Evolutionary conservation across 2,888 invertebrate genomes (phyloP).

Genomic region (Eupithecia subumbrata): DNA sequence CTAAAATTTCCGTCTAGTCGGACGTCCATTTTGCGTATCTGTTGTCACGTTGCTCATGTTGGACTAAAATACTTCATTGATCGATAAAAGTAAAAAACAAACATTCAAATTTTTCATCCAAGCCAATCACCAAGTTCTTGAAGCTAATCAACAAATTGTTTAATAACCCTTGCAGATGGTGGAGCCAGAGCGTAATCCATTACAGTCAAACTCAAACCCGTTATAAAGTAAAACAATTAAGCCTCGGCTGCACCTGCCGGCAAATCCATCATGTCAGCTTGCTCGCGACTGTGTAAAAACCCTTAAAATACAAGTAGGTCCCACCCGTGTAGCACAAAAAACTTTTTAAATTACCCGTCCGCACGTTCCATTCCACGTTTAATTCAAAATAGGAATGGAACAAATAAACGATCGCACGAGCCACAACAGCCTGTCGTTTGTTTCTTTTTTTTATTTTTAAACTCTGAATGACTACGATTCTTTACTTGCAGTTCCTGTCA

Average conservation of each 20-base stretch:
- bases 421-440: conserved; percentile 67
- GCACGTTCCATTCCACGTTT: conserved; percentile 28
- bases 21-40: neutral
- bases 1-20: neutral
- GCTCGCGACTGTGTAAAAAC: conserved; percentile 47
- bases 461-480: conserved; percentile 43
- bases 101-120: neutral
- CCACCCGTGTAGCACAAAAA: conserved; percentile 27
- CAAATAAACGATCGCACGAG: conserved; percentile 63
- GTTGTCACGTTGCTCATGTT: neutral
- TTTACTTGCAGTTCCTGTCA: conserved; percentile 15
- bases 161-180: conserved; percentile 33
- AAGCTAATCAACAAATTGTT: conserved; percentile 11
- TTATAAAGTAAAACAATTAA: conserved; percentile 44
- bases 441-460: conserved; percentile 46
- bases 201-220: conserved; percentile 25
- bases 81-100: neutral
- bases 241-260: conserved; percentile 55
- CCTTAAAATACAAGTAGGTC: conserved; percentile 35
- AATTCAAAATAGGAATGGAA: conserved; percentile 51
- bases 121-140: neutral
- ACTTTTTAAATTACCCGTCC: conserved; percentile 31
- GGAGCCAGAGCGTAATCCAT: conserved; percentile 24
- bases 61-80: neutral
- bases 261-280: conserved; percentile 46